Evolutionary conservation across 2,797 vertebrate genomes (phyloP), one percentile per base, ranked within the genome.

Genomic region (Coregonus ussuriensis): DNA sequence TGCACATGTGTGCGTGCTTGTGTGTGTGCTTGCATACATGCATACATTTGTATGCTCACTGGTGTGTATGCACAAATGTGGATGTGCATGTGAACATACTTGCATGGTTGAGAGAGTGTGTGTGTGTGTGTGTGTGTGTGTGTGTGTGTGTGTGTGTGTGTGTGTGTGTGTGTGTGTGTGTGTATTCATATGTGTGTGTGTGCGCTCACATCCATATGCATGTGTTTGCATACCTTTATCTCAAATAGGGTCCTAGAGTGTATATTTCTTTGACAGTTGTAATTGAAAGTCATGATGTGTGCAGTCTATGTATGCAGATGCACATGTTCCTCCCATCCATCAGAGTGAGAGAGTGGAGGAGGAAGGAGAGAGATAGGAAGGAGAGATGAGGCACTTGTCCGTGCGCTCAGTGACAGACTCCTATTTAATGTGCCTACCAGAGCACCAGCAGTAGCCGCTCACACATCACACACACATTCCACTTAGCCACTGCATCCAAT

Each of bases 211-310:
- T 86, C 82, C 87, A 88, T 85, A 85, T 88, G 82, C 80, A 87
- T 88, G 83, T 88, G 84, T 89, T 88, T 87, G 79, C 82, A 76
- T 87, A 80, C 79, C 85, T 88, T 90, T 81, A 85, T 87, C 86
- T 84, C 86, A 25, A 63, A 77, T 16, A 73, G 83, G 79, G 77
- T 25, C 21, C 80, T 71, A 1, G 83, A 85, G 78, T 47, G 53
- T 87, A 84, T 77, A 85, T 79, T 70, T 80, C 83, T 78, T 82
- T 76, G 84, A 87, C 88, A 72, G 82, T 66, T 83, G 78, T 88
- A 92, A 90, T 89, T 89, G 86, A 91, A 90, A 80, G 78, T 73
- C 84, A 79, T 66, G 84, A 84, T 14, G 83, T 76, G 81, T 75
- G 1, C 83, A 85, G 77, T 41, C 37, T 25, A n/a, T 65, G 82